phyloP scores from a whole-genome alignment of 2,113 vertebrate genomes.

The Dryoscopus gambensis region DNA sequence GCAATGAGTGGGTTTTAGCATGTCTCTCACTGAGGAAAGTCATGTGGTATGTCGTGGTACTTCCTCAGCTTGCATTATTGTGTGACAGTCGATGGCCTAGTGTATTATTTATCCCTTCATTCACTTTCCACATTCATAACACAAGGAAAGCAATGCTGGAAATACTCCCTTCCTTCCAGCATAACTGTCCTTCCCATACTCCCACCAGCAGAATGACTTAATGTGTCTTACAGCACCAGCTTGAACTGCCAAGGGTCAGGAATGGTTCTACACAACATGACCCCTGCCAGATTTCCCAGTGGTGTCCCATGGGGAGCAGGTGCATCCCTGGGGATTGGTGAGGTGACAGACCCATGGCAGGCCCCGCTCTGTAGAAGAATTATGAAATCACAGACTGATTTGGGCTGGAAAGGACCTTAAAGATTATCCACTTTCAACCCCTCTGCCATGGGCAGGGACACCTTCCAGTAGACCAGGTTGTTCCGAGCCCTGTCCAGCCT shows the following conservation, averaged over 20 bases:
- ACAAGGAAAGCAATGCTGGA: not conserved
- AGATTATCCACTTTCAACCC: not conserved
- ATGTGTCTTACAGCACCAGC: not conserved
- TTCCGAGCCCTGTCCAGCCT: not conserved
- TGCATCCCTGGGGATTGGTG: not conserved
- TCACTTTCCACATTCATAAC: not conserved
- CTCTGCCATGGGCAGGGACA: not conserved
- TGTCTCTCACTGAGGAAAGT: not conserved
- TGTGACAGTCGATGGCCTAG: not conserved
- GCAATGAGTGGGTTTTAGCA: not conserved
- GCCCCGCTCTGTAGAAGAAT: not conserved
- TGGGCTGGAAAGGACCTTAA: not conserved
- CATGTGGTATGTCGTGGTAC: not conserved
- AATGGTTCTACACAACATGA: rapidly evolving
- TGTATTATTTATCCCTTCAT: not conserved
- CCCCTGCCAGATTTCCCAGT: not conserved
- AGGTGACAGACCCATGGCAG: not conserved
- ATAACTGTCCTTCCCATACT: not conserved
- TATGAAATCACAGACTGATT: not conserved
- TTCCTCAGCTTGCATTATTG: not conserved
- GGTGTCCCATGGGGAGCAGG: rapidly evolving
- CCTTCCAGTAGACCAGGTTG: not conserved
- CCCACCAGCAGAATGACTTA: not conserved
- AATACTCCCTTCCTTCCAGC: not conserved
- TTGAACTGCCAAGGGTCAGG: not conserved